A percentile compares a stretch with the other conserved stretches of the same genome.
phyloP scores from a whole-genome alignment of 2,797 vertebrate genomes.

The Mus spretus region DNA sequence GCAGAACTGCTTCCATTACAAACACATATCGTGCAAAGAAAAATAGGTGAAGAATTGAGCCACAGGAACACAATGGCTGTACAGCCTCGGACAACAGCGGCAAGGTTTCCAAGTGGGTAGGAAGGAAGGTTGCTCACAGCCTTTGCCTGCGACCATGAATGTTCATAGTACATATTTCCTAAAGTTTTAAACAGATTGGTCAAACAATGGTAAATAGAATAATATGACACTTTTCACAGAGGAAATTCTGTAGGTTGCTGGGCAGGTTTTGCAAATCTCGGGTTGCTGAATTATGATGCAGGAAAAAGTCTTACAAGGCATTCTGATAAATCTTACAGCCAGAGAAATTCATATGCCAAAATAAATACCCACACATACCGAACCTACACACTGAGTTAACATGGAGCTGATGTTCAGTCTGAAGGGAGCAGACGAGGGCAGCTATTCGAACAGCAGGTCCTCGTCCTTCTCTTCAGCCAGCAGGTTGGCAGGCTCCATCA shows the following conservation, averaged over 20 bases:
- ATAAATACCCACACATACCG: slow-evolving; percentile 82
- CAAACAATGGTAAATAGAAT: not conserved
- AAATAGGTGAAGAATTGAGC: slow-evolving; percentile 52
- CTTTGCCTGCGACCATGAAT: slow-evolving; percentile 27
- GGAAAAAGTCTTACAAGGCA: slow-evolving; percentile 41
- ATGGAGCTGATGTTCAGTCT: slow-evolving; percentile 51
- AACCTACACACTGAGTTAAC: slow-evolving; percentile 80
- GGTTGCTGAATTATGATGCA: slow-evolving; percentile 30
- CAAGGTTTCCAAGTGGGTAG: slow-evolving; percentile 31
- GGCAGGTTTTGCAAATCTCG: slow-evolving; percentile 33
- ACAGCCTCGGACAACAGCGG: not conserved
- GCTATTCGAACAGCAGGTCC: slow-evolving; percentile 97
- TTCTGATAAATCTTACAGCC: slow-evolving; percentile 82
- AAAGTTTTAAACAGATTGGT: not conserved
- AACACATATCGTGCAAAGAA: slow-evolving; percentile 82
- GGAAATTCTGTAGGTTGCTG: slow-evolving; percentile 33
- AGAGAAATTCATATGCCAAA: slow-evolving; percentile 73
- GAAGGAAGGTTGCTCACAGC: not conserved
- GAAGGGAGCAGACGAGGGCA: slow-evolving; percentile 19
- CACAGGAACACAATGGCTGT: slow-evolving; percentile 70
- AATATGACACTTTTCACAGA: not conserved
- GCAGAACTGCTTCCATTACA: slow-evolving; percentile 81
- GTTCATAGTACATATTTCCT: slow-evolving; percentile 22
- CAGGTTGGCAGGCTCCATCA: slow-evolving; percentile 94
- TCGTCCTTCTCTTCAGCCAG: slow-evolving; percentile 96